phyloP scores from a whole-genome alignment of 2,113 vertebrate genomes.

The Micronycteris hirsuta region DNA sequence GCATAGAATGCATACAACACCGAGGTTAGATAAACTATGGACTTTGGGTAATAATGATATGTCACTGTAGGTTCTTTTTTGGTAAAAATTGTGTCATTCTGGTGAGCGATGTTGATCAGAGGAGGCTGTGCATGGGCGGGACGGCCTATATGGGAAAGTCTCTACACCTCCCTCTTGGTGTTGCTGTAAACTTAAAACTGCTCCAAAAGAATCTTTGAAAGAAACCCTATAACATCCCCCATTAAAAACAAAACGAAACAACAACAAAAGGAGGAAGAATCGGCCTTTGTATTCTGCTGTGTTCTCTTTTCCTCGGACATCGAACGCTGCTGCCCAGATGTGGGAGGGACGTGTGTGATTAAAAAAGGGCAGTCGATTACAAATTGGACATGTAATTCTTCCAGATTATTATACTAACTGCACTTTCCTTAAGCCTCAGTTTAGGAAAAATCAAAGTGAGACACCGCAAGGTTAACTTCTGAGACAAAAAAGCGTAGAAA shows the following conservation, averaged over 20 bases:
- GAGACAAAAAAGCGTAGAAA: neutral
- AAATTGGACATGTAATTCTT: neutral
- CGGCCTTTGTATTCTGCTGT: neutral
- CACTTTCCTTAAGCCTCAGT: neutral
- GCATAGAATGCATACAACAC: neutral
- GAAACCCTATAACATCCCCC: neutral
- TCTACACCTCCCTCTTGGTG: neutral
- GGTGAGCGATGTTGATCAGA: neutral
- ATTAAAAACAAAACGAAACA: neutral
- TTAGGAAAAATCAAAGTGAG: neutral
- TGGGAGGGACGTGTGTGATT: neutral
- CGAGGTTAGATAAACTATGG: neutral
- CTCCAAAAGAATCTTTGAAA: neutral
- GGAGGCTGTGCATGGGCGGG: neutral
- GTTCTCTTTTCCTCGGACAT: neutral
- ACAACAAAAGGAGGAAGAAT: neutral
- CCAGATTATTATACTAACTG: neutral
- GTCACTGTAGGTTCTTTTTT: neutral
- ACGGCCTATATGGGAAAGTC: neutral
- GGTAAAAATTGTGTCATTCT: neutral
- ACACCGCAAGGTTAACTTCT: neutral
- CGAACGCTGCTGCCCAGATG: neutral
- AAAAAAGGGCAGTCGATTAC: neutral
- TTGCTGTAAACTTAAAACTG: neutral
- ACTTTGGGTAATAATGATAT: neutral